phyloP scores from a whole-genome alignment of 2,113 vertebrate species.

The Micromys minutus region DNA sequence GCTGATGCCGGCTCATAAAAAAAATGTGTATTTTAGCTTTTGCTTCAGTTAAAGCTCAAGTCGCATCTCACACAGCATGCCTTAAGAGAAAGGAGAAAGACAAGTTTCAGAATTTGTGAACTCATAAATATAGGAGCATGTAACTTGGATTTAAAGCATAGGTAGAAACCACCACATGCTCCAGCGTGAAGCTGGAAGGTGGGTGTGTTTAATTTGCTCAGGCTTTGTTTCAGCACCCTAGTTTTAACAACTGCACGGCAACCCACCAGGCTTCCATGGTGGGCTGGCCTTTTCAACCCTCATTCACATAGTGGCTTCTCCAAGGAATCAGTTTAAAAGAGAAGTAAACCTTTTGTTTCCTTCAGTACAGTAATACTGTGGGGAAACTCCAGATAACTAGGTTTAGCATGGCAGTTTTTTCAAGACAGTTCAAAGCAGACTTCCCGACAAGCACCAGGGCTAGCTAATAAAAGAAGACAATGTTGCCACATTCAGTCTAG shows the following conservation, averaged over 20 bases:
- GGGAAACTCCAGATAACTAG: slow-evolving; percentile 8
- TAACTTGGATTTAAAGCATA: slow-evolving; percentile 43
- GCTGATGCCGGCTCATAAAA: neutral
- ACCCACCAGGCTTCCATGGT: neutral
- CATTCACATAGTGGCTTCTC: neutral
- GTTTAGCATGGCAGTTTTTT: slow-evolving; percentile 1
- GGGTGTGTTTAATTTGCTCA: neutral
- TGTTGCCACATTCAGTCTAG: neutral
- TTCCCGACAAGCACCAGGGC: slow-evolving; percentile 30
- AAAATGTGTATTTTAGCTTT: neutral
- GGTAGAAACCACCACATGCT: neutral
- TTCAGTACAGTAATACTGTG: neutral
- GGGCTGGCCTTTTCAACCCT: neutral
- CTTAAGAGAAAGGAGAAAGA: slow-evolving; percentile 45
- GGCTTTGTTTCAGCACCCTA: neutral
- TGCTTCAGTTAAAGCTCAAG: neutral
- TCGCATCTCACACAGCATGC: slow-evolving; percentile 1
- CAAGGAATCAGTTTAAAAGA: neutral
- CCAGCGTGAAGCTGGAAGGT: neutral
- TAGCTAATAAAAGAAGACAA: neutral
- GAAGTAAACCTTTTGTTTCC: slow-evolving; percentile 14
- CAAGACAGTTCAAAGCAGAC: slow-evolving; percentile 8
- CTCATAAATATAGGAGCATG: slow-evolving; percentile 29
- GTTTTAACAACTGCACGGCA: neutral
- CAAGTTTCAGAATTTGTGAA: slow-evolving; percentile 47